These are phyloP conservation scores for Plodia interpunctella DNA, from an alignment of 1,140 invertebrate genomes.

Conservation along the genomic window DNA sequence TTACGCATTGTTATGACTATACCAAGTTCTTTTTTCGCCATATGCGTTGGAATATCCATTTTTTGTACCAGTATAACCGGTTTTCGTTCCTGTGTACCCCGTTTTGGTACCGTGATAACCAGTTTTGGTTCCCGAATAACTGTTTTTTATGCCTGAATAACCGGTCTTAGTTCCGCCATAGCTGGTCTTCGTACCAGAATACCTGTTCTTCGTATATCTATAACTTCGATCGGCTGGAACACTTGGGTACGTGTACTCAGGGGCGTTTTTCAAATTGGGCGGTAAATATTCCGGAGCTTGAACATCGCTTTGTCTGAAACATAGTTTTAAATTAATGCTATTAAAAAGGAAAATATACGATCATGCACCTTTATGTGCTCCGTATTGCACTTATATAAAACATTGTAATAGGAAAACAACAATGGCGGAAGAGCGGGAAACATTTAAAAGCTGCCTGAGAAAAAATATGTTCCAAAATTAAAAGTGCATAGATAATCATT, in stretches of 20 bases:
- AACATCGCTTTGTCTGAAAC: slow-evolving; percentile 60
- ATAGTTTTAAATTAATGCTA: not conserved
- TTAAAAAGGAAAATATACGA: not conserved
- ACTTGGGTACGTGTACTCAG: not conserved
- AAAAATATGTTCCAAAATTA: too few species aligned
- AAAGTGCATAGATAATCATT: too few species aligned
- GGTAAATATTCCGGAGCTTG: slow-evolving; percentile 55
- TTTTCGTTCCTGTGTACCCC: slow-evolving; percentile 37
- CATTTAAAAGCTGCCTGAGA: too few species aligned
- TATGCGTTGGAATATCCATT: slow-evolving; percentile 25
- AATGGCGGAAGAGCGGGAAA: too few species aligned
- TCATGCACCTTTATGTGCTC: too few species aligned
- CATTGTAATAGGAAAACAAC: too few species aligned
- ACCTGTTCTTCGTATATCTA: slow-evolving; percentile 9
- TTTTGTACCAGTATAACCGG: slow-evolving; percentile 33
- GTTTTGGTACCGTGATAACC: slow-evolving; percentile 39
- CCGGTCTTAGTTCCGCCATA: slow-evolving; percentile 30
- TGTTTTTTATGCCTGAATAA: slow-evolving; percentile 19
- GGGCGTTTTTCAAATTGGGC: slow-evolving; percentile 37
- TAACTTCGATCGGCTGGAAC: not conserved
- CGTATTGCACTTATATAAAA: too few species aligned
- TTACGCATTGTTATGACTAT: slow-evolving; percentile 35
- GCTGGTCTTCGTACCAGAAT: slow-evolving; percentile 13
- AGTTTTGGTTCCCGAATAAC: slow-evolving; percentile 25
- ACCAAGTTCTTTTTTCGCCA: slow-evolving; percentile 38